Base-by-base conservation (phyloP, 2,113 vertebrate genomes). In the Nesospiza acunhae region DNA sequence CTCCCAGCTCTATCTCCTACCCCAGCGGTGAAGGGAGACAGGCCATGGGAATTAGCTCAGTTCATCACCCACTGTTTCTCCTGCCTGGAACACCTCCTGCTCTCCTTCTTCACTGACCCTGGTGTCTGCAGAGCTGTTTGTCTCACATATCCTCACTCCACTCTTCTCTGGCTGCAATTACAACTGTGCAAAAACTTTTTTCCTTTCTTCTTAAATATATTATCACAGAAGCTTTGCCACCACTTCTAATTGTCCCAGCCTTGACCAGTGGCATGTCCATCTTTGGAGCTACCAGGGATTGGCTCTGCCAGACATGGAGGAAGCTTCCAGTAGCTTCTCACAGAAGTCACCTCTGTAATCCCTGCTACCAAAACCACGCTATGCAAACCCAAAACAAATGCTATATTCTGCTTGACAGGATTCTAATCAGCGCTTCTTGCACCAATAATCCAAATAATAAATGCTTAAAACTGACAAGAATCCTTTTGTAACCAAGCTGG, bases 221-320 rank as follows among this genome's bases (percentile, higher is more conserved):
- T 72, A 62, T 11, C 56, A 62, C 13, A 44, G 27, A 72, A 17
- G 47, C 0, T 0, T 83, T 20, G 11, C 37, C 27, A 37, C 21
- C 39, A 37, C 26, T 22, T 27, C 39, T 62, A 72, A 31, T 5
- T 53, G 16, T 4, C 47, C 27, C 56, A 84, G 47, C 39, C 39
- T 62, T 44, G 10, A 39, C 39, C 39, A 39, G 39, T 12, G 39
- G 39, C 39, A 31, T 1, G 0, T 31, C 39, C 0, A 1, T 53
- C 56, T 44, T 63, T 37, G 47, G 21, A 53, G 27, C 13, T 44
- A 10, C 28, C 52, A 33, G 18, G 64, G 23, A 47, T 3, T 68
- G 78, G 28, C 23, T 58, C 64, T 69, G n/a, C 47, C 2, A 2
- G 47, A 53, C 9, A 27, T 5, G 31, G 31, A 52, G 14, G 33